phyloP scores from a whole-genome alignment of 53 echinoderm and acorn worm genomes.

The Pentamera pediparva region DNA sequence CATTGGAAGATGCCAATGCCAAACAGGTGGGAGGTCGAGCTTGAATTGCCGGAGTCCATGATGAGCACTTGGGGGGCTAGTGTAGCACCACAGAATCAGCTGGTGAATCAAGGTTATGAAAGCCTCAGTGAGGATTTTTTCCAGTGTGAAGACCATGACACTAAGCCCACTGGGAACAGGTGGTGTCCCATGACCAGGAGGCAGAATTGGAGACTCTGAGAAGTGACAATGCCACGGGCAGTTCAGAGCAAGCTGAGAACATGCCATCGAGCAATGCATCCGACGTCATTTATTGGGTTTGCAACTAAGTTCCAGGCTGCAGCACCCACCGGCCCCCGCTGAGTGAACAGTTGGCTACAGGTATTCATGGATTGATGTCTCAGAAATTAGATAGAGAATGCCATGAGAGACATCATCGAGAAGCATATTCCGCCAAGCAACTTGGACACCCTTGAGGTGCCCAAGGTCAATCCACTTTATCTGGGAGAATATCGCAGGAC shows the following conservation, averaged over 20 bases:
- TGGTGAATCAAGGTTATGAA: too few relatives aligned
- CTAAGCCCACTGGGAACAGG: not conserved
- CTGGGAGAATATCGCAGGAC: constrained; percentile 43
- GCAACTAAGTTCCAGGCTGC: not conserved
- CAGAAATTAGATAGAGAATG: not conserved
- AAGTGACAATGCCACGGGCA: not conserved
- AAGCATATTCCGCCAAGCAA: not conserved
- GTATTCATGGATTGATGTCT: too few relatives aligned
- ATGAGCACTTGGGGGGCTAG: too few relatives aligned
- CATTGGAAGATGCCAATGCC: not conserved
- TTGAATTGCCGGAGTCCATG: not conserved
- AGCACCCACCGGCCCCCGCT: too few relatives aligned
- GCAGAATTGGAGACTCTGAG: not conserved
- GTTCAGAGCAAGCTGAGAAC: not conserved
- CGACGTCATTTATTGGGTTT: not conserved
- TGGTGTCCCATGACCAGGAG: not conserved
- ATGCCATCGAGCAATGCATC: not conserved
- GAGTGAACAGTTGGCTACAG: too few relatives aligned
- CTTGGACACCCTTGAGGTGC: constrained; percentile 3
- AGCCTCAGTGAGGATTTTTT: not conserved
- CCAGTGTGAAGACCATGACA: not conserved
- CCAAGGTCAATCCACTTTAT: constrained; percentile 2
- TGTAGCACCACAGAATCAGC: too few relatives aligned
- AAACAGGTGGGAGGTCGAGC: constrained; percentile 5
- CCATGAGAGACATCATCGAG: constrained; percentile 2